Evolutionary conservation across 2,888 invertebrate species (phyloP).

Genomic region (Nysson spinosus): DNA sequence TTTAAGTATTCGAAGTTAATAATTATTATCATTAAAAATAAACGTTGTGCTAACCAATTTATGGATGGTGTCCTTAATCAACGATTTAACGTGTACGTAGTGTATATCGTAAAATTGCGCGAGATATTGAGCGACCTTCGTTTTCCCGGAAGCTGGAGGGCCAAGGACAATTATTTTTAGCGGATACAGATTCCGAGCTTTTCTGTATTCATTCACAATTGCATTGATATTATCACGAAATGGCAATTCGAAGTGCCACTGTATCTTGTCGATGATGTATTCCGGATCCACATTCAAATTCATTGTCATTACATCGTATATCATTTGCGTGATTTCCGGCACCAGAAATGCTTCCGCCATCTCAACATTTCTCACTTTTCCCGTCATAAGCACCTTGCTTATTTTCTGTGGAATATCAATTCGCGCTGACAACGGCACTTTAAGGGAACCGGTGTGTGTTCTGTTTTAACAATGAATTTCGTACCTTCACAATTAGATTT

Average conservation of each 20-base stretch:
- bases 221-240: conserved; percentile 79
- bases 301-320: conserved; percentile 80
- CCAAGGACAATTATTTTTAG: conserved; percentile 82
- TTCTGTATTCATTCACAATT: conserved; percentile 75
- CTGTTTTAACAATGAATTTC: not conserved
- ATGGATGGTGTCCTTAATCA: conserved; percentile 79
- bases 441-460: not conserved
- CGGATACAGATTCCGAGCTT: conserved; percentile 80
- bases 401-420: conserved; percentile 71
- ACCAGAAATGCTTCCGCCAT: conserved; percentile 81
- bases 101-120: conserved; percentile 80
- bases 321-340: conserved; percentile 79
- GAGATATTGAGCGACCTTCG: conserved; percentile 80
- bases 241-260: conserved; percentile 79
- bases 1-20: no score
- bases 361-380: conserved; percentile 80
- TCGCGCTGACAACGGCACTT: not conserved
- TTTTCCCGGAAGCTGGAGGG: conserved; percentile 84
- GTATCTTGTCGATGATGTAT: conserved; percentile 78
- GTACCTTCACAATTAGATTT: conserved; percentile 79
- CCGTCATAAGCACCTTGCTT: conserved; percentile 79
- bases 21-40: not conserved
- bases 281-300: conserved; percentile 82
- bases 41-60: conserved; percentile 78
- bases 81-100: conserved; percentile 80